Evolutionary conservation across 2,113 vertebrate species (phyloP).

Genomic region (Urocolius indicus): DNA sequence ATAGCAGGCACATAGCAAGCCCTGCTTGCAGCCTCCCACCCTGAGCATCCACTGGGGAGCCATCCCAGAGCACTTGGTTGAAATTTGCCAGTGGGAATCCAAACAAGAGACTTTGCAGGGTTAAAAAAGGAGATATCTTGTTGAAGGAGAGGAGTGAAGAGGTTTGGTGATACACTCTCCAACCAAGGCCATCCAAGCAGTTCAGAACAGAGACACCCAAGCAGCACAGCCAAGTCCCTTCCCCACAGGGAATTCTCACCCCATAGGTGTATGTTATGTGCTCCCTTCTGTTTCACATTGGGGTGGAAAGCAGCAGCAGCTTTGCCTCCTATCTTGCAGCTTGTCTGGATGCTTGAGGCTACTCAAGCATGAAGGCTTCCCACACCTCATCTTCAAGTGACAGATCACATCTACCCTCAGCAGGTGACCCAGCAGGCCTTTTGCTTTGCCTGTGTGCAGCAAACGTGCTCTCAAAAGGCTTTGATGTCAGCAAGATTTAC

Average conservation of each 20-base stretch:
- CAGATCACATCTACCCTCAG: not conserved
- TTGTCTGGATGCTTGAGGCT: too few relatives aligned
- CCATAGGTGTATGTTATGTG: not conserved
- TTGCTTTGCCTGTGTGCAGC: not conserved
- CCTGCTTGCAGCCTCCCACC: not conserved
- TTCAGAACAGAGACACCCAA: not conserved
- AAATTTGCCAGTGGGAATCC: not conserved
- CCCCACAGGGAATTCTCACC: not conserved
- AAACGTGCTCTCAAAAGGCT: not conserved
- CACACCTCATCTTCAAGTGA: not conserved
- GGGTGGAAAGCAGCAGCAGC: not conserved
- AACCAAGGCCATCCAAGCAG: fast-evolving
- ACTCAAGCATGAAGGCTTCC: not conserved
- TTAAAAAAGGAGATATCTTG: not conserved
- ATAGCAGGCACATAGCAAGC: not conserved
- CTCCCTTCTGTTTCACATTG: fast-evolving
- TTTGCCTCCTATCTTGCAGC: not conserved
- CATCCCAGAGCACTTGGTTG: not conserved
- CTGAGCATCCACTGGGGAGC: not conserved
- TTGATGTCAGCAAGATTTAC: slow-evolving; percentile 21
- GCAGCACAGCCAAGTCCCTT: not conserved
- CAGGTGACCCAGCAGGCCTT: not conserved
- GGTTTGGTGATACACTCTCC: not conserved
- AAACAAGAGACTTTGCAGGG: not conserved
- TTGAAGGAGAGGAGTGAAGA: fast-evolving